Evolutionary conservation across 2,888 invertebrate genomes (phyloP).

Genomic region (Drosophila suboccidentalis): DNA sequence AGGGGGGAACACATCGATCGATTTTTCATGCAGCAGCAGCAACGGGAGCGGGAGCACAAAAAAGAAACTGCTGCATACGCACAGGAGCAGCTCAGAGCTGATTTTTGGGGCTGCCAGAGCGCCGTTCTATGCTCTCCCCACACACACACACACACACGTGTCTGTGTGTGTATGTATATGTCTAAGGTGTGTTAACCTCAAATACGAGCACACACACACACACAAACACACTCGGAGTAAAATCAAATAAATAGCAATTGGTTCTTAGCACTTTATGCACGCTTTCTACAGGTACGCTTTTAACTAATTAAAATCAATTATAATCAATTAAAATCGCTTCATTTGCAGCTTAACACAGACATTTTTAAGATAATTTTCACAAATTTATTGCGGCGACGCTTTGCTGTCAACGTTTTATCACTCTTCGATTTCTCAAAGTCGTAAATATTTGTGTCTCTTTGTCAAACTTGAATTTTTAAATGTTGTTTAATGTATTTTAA

Average conservation of each 20-base stretch:
- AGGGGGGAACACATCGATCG: conserved; percentile 67
- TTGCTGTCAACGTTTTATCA: background rate
- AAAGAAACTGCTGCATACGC: conserved; percentile 74
- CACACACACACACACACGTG: conserved; percentile 9
- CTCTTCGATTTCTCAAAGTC: background rate
- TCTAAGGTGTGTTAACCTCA: conserved; percentile 86
- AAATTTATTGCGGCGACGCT: too few species aligned
- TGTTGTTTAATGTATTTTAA: background rate
- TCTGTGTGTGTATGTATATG: conserved; percentile 80
- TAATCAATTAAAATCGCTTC: background rate
- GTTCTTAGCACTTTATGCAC: conserved; percentile 41
- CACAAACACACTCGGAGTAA: conserved; percentile 32
- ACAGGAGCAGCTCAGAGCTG: conserved; percentile 63
- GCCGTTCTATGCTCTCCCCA: conserved; percentile 32
- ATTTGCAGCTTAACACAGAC: background rate
- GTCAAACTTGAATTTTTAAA: background rate
- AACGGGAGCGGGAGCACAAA: conserved; percentile 40
- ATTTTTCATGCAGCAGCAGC: conserved; percentile 71
- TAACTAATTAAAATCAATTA: conserved; percentile 13
- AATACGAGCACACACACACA: conserved; percentile 55
- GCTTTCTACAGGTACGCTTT: conserved; percentile 35
- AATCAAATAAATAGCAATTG: conserved; percentile 36
- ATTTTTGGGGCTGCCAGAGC: conserved; percentile 53
- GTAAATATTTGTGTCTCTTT: background rate
- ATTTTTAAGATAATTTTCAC: background rate